These are phyloP conservation scores for Psix sp. DNA, from an alignment of 1,140 invertebrate species.

Conservation along the genomic window DNA sequence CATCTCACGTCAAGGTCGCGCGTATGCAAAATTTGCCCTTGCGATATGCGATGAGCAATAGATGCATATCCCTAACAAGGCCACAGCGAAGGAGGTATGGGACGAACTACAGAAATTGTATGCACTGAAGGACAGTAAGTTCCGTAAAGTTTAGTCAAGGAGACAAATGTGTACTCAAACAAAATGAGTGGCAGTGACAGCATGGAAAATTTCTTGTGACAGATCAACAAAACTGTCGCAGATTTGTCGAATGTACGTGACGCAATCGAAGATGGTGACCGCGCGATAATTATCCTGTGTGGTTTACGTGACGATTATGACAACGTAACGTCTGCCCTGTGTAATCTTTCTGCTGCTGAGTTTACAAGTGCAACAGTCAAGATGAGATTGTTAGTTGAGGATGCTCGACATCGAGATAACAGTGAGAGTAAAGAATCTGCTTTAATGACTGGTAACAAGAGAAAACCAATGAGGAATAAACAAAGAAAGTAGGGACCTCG, in stretches of 20 bases:
- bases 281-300: conserved; percentile 27
- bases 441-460: background rate
- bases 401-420: conserved; percentile 9
- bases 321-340: conserved; percentile 16
- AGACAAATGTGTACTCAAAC: conserved; percentile 5
- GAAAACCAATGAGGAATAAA: background rate
- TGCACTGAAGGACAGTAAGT: conserved; percentile 13
- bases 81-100: conserved; percentile 6
- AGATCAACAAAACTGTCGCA: conserved; percentile 22
- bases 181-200: conserved; percentile 7
- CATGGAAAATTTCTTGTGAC: conserved; percentile 18
- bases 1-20: conserved; percentile 8
- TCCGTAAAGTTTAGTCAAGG: conserved; percentile 13
- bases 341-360: conserved; percentile 12
- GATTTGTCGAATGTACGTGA: conserved; percentile 18
- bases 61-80: conserved; percentile 19
- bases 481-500: conserved; percentile 1
- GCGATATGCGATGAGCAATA: conserved; percentile 19
- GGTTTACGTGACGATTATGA: conserved; percentile 20
- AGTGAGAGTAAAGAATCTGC: conserved; percentile 1
- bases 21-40: conserved; percentile 20
- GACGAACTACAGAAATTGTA: conserved; percentile 14
- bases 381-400: conserved; percentile 23
- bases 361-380: conserved; percentile 2
- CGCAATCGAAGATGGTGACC: conserved; percentile 17